Base-by-base conservation (phyloP, 2,888 invertebrate genomes). In the Heliconius erato region DNA sequence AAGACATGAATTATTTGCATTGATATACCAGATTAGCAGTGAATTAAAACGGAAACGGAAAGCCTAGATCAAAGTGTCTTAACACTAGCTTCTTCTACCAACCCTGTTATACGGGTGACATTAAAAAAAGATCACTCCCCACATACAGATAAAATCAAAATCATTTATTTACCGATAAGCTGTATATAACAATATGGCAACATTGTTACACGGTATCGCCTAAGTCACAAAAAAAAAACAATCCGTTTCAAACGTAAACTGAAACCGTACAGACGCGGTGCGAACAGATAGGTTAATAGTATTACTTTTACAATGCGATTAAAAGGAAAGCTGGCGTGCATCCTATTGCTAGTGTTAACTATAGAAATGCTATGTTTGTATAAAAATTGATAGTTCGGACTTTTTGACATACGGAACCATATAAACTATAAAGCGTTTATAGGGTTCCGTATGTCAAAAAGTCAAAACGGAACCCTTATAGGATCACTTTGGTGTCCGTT, bases 281-380 rank as follows among this genome's bases (percentile, higher is more conserved):
- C 71, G 68, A 74, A 74, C 74, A 74, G 86, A 89, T 89, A 90
- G 91, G 92, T 92, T 92, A 93, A 94, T 92, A 90, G 89, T 91
- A 92, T 94, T 92, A 93, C 91, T 87, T 86, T 85, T 86, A 87
- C 92, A 93, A 94, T 90, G 86, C 90, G 90, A 92, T 93, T 94
- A 92, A 91, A 71, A 93, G 90, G 90, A 63, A 89, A 90, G 91
- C 90, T 88, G 86, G 88, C 80, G 79, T 59, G 79, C 76, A 74
- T 83, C 82, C 79, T 80, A 82, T 82, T 85, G 81, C 84, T 79
- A 68, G 80, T 83, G 84, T 79, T 82, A 82, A 83, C 71, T 79
- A 74, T 16, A 35, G 44, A 72, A 44, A 26, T 59, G 1, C 19
- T 74, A 74, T 12, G 32, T 76, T 23, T 14, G 26, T 16, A 49